A percentile compares a stretch with the other conserved stretches of the same genome.
Evolutionary conservation across 1,140 invertebrate genomes (phyloP).

Genomic region (Microvelia longipes): DNA sequence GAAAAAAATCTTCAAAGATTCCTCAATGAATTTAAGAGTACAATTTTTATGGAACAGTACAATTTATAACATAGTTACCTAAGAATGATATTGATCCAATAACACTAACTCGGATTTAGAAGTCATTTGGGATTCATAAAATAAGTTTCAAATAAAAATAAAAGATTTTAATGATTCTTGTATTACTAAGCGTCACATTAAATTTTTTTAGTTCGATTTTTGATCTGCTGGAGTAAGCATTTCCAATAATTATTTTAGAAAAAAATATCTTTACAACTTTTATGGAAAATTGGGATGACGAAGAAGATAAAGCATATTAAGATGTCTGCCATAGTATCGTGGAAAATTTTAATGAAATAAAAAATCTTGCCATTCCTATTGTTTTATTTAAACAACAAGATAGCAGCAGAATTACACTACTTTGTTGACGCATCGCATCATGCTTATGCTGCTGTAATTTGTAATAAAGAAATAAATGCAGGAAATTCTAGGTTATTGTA

Average conservation of each 20-base stretch:
- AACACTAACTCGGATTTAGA: not conserved
- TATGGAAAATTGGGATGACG: not conserved
- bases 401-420: not conserved
- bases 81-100: not conserved
- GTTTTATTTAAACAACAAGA: not conserved
- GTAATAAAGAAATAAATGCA: not conserved
- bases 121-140: not conserved
- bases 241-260: not conserved
- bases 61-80: not conserved
- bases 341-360: not conserved
- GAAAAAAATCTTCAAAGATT: not conserved
- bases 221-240: not conserved
- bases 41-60: not conserved
- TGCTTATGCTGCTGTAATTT: not conserved
- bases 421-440: not conserved
- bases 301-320: not conserved
- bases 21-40: not conserved
- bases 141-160: not conserved
- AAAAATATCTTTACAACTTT: not conserved
- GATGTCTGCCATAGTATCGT: not conserved
- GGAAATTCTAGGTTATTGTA: not conserved
- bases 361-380: not conserved
- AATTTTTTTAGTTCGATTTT: not conserved
- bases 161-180: not conserved
- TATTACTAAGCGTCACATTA: not conserved